phyloP scores from a whole-genome alignment of 2,797 vertebrate species.

The Oreonectes daqikongensis region DNA sequence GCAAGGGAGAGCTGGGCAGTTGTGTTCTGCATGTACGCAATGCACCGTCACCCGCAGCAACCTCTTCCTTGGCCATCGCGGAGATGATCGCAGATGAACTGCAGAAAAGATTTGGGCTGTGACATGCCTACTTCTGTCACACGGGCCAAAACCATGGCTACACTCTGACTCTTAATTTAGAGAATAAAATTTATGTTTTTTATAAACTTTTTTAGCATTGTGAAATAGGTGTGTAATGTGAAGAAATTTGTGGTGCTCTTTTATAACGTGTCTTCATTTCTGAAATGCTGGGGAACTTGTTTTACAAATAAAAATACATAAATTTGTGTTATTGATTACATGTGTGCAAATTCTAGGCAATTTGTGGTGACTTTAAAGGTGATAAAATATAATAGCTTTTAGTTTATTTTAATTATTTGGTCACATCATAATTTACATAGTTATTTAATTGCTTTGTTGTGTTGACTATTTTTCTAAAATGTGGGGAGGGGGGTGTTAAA shows the following conservation, averaged over 20 bases:
- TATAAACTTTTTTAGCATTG: neutral
- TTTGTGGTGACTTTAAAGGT: too few relatives aligned
- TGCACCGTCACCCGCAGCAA: constrained; percentile 93
- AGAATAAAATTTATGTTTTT: neutral
- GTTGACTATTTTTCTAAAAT: too few relatives aligned
- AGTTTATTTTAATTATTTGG: too few relatives aligned
- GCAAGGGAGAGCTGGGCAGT: constrained; percentile 79
- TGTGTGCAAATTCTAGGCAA: too few relatives aligned
- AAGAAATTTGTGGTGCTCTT: neutral
- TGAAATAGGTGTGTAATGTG: neutral
- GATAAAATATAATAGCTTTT: too few relatives aligned
- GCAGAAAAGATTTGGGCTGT: constrained; percentile 78
- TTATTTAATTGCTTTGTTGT: too few relatives aligned
- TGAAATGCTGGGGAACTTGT: neutral
- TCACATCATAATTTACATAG: too few relatives aligned
- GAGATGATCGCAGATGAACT: constrained; percentile 81
- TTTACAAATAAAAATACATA: neutral
- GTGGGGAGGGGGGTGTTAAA: too few relatives aligned
- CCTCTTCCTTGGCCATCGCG: constrained; percentile 92
- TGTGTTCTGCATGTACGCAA: constrained; percentile 92
- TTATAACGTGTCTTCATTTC: neutral
- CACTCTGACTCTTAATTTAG: neutral
- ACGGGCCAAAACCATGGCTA: neutral
- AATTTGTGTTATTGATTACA: neutral
- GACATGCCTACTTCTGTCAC: neutral